phyloP scores from a whole-genome alignment of 37 sponge, comb jelly and placozoan species.

The Bolinopsis microptera region DNA sequence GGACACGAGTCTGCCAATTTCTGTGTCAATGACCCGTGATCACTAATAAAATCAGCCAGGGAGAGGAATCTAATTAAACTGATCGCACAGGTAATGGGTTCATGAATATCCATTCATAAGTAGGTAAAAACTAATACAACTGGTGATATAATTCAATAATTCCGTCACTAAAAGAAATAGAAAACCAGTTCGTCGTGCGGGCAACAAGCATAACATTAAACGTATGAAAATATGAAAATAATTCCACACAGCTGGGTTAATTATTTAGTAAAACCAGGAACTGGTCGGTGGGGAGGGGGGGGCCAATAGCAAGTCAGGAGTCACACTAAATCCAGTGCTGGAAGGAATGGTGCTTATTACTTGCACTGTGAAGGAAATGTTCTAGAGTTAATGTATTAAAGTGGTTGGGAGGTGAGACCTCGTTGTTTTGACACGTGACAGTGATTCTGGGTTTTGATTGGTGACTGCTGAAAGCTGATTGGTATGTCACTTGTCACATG shows the following conservation, averaged over 20 bases:
- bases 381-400: not conserved
- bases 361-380: not conserved
- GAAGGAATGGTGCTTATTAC: not conserved
- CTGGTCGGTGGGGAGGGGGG: too few relatives aligned
- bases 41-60: not conserved
- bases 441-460: too few relatives aligned
- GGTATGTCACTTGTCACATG: too few relatives aligned
- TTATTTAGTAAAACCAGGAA: not conserved
- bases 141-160: too few relatives aligned
- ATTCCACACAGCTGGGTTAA: not conserved
- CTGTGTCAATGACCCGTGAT: not conserved
- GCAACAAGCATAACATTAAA: too few relatives aligned
- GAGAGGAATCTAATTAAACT: not conserved
- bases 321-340: not conserved
- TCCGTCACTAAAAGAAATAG: too few relatives aligned
- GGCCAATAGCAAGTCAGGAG: not conserved
- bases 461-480: too few relatives aligned
- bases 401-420: too few relatives aligned
- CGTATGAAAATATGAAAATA: not conserved
- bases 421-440: too few relatives aligned
- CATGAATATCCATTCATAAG: not conserved
- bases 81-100: not conserved
- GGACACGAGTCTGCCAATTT: not conserved
- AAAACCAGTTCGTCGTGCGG: too few relatives aligned
- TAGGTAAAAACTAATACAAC: too few relatives aligned